Base-by-base conservation (phyloP, 2,888 invertebrate genomes). In the Neoascia interrupta region DNA sequence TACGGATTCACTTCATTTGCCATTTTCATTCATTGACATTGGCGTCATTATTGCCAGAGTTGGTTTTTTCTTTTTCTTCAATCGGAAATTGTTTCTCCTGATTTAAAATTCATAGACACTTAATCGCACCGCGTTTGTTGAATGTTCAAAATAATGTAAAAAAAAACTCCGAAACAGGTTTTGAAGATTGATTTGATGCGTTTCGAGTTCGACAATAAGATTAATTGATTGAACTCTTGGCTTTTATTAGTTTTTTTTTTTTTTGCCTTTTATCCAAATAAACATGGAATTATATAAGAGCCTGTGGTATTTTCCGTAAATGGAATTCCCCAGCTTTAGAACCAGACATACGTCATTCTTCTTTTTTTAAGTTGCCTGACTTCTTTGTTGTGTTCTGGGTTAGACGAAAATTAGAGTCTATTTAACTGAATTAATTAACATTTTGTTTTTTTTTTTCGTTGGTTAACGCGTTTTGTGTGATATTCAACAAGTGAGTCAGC, bases 341-440 rank as follows among this genome's bases (percentile, higher is more conserved):
- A 37, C 10, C 0, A 11, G n/a, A 19, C n/a, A n/a, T 41, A 19
- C 39, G 39, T 39, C 39, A 39, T 18, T 19, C n/a, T 6, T 39
- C n/a, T 39, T 18, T 18, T 11, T 39, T n/a, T 1, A 19, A 19
- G 2, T 41, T n/a, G n/a, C n/a, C 18, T n/a, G 10, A n/a, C 10
- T 41, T 41, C 41, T 41, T 41, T 41, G 41, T 41, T 41, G 19
- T 5, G n/a, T n/a, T n/a, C n/a, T n/a, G n/a, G n/a, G n/a, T 19
- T 19, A 19, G 19, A 41, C 11, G n/a, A 19, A 41, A 16, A 19
- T 18, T 2, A 39, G 19, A 39, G 1, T 19, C 18, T 39, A 1
- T 19, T 16, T 39, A 10, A 16, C 1, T n/a, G n/a, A 37, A 10
- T 16, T 2, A 18, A 39, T 39, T 41, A 19, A 19, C 19, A 19